Evolutionary conservation across 2,888 invertebrate genomes (phyloP), one percentile per base, ranked within the genome.

Genomic region (Leptinotarsa rubiginosa): DNA sequence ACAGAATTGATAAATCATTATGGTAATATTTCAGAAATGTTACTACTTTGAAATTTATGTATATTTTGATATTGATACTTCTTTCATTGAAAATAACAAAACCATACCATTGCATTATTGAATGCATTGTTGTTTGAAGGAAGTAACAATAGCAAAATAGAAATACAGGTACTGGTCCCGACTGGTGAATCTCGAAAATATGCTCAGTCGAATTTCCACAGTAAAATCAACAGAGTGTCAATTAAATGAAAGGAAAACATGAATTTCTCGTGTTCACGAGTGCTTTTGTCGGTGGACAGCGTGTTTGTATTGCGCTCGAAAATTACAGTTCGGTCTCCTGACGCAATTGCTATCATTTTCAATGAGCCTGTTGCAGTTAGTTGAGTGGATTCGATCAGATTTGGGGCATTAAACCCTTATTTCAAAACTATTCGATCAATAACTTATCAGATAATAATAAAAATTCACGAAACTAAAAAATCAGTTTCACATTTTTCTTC

Each of bases 81-180:
- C 70, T 67, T 22, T 20, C 52, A 47, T 18, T 47, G 65, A 69
- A 69, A 68, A 52, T 64, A 73, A 73, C 69, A 64, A 73, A 69
- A 65, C 69, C 47, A 16, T 25, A 73, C 64, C 64, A 73, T 65
- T 49, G 49, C 49, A 49, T 49, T 49, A 3, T 49, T 49, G 49
- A 49, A 69, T 52, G 50, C 66, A n/a, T 56, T 65, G 56, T 49
- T 56, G 69, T 31, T 31, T 50, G 56, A 70, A 47, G 20, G 22
- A 41, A 41, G 41, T 22, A 56, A 56, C 22, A 56, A 56, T 56
- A 56, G 15, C 56, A 56, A 56, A 56, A 22, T 56, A 4, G 20
- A 20, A 56, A 56, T 56, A 56, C 15, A 2, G 10, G 15, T 15
- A 56, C 15, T 15, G 22, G 56, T 56, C 1, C 15, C 13, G 56